Evolutionary conservation across 2,888 invertebrate species (phyloP).

Genomic region (Pachymerium ferrugineum): DNA sequence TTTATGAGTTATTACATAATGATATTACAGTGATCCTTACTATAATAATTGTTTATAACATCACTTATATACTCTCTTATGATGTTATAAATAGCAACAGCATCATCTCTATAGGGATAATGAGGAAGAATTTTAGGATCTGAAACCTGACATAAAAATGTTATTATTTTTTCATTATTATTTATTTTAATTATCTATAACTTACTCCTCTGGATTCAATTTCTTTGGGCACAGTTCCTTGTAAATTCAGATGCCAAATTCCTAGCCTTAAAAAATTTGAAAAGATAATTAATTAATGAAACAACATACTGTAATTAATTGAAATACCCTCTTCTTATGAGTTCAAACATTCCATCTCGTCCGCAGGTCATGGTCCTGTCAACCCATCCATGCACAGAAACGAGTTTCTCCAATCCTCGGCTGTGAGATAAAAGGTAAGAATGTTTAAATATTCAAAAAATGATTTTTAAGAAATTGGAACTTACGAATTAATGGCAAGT

Average conservation of each 20-base stretch:
- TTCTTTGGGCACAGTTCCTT: constrained; percentile 48
- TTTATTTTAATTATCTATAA: neutral
- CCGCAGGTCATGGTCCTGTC: constrained; percentile 50
- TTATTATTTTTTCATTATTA: neutral
- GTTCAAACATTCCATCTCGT: constrained; percentile 48
- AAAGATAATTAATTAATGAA: no score
- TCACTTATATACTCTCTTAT: constrained; percentile 48
- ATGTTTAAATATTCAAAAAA: no score
- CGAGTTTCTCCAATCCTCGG: constrained; percentile 47
- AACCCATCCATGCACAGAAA: constrained; percentile 50
- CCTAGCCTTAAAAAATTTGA: constrained; percentile 37
- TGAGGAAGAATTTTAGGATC: constrained; percentile 47
- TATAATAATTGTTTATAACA: constrained; percentile 48
- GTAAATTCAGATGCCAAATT: constrained; percentile 39
- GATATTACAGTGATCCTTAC: constrained; percentile 41
- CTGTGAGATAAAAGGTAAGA: constrained; percentile 39
- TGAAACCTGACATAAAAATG: constrained; percentile 41
- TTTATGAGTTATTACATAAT: neutral
- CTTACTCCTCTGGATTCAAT: constrained; percentile 45
- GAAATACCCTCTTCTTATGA: constrained; percentile 48
- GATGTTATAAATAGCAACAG: constrained; percentile 46
- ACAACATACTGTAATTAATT: no score
- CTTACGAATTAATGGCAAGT: constrained; percentile 50
- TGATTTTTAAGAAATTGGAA: neutral
- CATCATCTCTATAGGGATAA: constrained; percentile 52